These are phyloP conservation scores for Thysanoteuthis rhombus DNA, from an alignment of 2,888 invertebrate genomes.

Conservation along the genomic window DNA sequence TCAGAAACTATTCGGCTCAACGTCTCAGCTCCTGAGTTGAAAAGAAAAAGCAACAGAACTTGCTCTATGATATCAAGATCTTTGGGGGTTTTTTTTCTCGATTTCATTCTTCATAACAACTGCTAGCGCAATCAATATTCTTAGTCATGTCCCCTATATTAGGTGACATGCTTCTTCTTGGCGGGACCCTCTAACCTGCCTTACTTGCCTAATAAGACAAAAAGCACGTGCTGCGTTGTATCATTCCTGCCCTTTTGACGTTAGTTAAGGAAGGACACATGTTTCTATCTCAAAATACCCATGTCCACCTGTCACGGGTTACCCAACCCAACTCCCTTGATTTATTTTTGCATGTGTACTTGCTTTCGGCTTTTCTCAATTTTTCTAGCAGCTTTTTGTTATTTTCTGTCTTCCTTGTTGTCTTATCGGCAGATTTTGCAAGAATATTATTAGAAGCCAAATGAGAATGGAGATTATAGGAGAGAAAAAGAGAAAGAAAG, in stretches of 20 bases:
- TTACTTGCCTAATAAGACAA: background rate
- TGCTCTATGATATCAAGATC: no score
- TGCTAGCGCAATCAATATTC: background rate
- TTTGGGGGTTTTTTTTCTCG: background rate
- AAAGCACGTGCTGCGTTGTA: background rate
- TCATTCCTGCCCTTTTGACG: background rate
- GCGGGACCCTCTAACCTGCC: background rate
- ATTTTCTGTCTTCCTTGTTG: background rate
- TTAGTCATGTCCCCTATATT: background rate
- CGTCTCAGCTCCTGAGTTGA: background rate
- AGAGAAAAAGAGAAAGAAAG: background rate
- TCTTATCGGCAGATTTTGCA: background rate
- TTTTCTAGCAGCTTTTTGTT: background rate
- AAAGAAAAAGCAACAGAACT: background rate
- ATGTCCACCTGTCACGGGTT: background rate
- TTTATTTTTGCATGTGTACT: no score
- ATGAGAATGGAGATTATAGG: no score
- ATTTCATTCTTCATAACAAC: background rate
- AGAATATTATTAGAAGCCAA: background rate
- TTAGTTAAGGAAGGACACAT: background rate
- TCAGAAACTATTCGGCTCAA: background rate
- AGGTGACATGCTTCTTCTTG: background rate
- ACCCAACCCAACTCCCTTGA: background rate
- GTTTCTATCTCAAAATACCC: background rate
- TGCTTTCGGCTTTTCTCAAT: background rate